phyloP scores from a whole-genome alignment of 2,113 vertebrate species.

The Larimichthys crocea region DNA sequence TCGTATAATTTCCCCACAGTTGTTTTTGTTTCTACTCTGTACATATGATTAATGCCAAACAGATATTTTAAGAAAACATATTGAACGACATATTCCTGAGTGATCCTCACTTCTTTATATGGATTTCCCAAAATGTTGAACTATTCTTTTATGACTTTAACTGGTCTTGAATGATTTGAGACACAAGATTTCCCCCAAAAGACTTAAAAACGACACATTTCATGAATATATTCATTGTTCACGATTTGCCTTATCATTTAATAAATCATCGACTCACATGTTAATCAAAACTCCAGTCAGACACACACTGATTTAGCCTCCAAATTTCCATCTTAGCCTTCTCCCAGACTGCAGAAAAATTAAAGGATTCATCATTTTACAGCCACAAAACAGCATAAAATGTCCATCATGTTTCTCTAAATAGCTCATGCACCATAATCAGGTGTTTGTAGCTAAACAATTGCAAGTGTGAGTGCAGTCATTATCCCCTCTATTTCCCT shows the following conservation, averaged over 20 bases:
- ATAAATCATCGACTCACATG: constrained; percentile 2
- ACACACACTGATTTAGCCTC: neutral
- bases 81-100: too few relatives aligned
- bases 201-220: neutral
- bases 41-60: too few relatives aligned
- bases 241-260: neutral
- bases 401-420: constrained; percentile 32
- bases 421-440: constrained; percentile 32
- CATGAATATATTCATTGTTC: neutral
- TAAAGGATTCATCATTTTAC: constrained; percentile 16
- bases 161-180: neutral
- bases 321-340: constrained; percentile 20
- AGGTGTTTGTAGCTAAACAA: constrained; percentile 33
- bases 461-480: neutral
- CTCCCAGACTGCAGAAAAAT: neutral
- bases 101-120: too few relatives aligned
- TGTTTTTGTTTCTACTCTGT: neutral
- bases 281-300: constrained; percentile 5
- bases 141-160: neutral
- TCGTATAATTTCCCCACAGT: neutral
- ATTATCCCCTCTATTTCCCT: constrained; percentile 36
- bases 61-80: too few relatives aligned
- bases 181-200: neutral
- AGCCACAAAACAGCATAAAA: constrained; percentile 26
- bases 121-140: neutral